Evolutionary conservation across 2,888 invertebrate genomes (phyloP), one percentile per base, ranked within the genome.

Genomic region (Gymnosoma rotundatum): DNA sequence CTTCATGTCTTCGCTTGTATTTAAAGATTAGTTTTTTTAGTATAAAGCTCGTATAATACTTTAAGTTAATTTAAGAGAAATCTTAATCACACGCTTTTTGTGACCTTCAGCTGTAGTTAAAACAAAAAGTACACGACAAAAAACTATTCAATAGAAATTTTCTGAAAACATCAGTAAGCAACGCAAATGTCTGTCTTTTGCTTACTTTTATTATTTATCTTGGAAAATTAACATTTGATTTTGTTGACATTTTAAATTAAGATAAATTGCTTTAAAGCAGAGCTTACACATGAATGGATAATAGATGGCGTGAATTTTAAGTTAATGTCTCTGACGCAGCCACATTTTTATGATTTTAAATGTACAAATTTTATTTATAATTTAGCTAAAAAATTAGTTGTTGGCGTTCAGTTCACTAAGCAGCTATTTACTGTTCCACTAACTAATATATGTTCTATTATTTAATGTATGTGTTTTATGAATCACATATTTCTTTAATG

Each of bases 181-280:
- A 70, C 72, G 45, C 52, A 66, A 70, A 78, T 72, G 64, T 36
- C 64, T 48, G 32, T 7, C 32, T 32, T 56, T 72, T 72, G 50
- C 48, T 16, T 52, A 18, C 42, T 45, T 48, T 36, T 45, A 58
- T 72, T 79, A 75, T 83, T 70, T 83, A 64, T 64, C 70, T 74
- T 56, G 58, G 58, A 58, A 70, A 79, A 79, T 83, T 83, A 79
- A 75, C 74, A 75, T 83, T 61, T 56, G 48, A 79, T 83, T 79
- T 78, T 72, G 79, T 79, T 72, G 75, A 83, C 83, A 79, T 48
- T 83, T 79, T 75, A 38, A 83, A 79, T 83, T 83, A 72, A 75
- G 75, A 83, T 79, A 73, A 83, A 83, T 83, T 72, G 61, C 72
- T 66, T 66, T 73, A 70, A 66, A 75, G 66, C 36, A 42, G 50